phyloP scores from a whole-genome alignment of 2,888 invertebrate genomes.

The Drosophila aldrichi region DNA sequence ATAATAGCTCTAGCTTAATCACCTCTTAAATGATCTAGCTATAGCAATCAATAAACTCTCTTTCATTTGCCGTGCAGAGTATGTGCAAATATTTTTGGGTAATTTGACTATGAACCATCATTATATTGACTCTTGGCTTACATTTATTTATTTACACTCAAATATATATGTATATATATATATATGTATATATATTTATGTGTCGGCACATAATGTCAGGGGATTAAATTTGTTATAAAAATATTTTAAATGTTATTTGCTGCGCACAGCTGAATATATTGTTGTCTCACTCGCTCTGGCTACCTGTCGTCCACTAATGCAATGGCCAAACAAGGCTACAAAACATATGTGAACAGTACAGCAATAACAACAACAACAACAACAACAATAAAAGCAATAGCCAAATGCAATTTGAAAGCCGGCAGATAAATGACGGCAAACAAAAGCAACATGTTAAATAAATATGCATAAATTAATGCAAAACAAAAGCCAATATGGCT shows the following conservation, averaged over 20 bases:
- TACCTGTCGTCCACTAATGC: slow-evolving; percentile 25
- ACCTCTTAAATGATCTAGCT: neutral
- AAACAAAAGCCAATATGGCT: slow-evolving; percentile 45
- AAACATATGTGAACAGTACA: slow-evolving; percentile 19
- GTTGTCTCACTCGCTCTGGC: neutral
- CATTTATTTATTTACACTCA: neutral
- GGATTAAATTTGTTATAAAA: neutral
- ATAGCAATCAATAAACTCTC: neutral
- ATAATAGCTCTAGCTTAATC: too few species aligned
- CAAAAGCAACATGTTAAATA: slow-evolving; percentile 52
- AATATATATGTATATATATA: neutral
- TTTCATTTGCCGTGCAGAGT: neutral
- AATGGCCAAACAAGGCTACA: slow-evolving; percentile 27
- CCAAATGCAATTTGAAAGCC: slow-evolving; percentile 26
- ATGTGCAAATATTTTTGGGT: neutral
- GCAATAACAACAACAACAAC: slow-evolving; percentile 1
- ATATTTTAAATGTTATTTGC: slow-evolving; percentile 4
- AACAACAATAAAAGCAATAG: neutral
- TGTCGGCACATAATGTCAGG: neutral
- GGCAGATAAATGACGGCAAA: slow-evolving; percentile 30
- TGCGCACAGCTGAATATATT: neutral
- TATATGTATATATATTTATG: neutral
- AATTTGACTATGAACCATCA: neutral
- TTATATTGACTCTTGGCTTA: slow-evolving; percentile 8
- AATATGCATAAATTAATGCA: slow-evolving; percentile 54